Percentiles rank a stretch among this genome's conserved stretches.
These are phyloP conservation scores for Perca flavescens DNA, from an alignment of 2,113 vertebrate species.

Conservation along the genomic window DNA sequence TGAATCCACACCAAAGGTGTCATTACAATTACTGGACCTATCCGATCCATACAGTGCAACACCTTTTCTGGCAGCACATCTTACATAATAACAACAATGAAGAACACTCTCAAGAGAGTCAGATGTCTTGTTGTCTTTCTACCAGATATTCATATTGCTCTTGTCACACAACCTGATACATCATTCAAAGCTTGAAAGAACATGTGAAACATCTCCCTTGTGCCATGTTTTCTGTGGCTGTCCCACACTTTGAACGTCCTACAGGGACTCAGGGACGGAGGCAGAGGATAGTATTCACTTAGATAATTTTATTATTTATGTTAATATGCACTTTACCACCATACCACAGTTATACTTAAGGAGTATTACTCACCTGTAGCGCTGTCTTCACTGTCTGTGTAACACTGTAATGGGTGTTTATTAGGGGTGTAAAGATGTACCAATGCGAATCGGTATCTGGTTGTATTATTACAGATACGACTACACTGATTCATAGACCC, in stretches of 20 bases:
- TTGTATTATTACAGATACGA: no score
- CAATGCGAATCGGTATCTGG: no score
- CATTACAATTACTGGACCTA: constrained; percentile 34
- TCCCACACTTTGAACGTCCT: neutral
- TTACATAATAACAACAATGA: constrained; percentile 37
- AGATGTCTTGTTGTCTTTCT: constrained; percentile 6
- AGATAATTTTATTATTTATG: constrained; percentile 33
- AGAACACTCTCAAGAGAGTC: constrained; percentile 14
- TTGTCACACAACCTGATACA: constrained; percentile 14
- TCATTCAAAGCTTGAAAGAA: constrained; percentile 46
- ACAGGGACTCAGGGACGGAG: constrained; percentile 10
- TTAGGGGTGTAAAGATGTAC: no score
- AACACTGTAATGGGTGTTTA: neutral
- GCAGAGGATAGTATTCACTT: constrained; percentile 1
- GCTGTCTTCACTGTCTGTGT: constrained; percentile 1
- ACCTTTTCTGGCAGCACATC: neutral
- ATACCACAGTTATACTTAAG: constrained; percentile 19
- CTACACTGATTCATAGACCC: no score
- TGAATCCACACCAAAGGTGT: constrained; percentile 15
- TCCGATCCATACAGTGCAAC: neutral
- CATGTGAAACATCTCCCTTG: constrained; percentile 33
- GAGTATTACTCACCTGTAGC: constrained; percentile 13
- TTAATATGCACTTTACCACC: constrained; percentile 18
- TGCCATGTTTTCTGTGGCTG: constrained; percentile 30
- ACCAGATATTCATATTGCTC: constrained; percentile 32